Percentiles rank a stretch among this genome's conserved stretches.
Conservation (phyloP, 2,113 vertebrate species). For the Pica pica region DNA sequence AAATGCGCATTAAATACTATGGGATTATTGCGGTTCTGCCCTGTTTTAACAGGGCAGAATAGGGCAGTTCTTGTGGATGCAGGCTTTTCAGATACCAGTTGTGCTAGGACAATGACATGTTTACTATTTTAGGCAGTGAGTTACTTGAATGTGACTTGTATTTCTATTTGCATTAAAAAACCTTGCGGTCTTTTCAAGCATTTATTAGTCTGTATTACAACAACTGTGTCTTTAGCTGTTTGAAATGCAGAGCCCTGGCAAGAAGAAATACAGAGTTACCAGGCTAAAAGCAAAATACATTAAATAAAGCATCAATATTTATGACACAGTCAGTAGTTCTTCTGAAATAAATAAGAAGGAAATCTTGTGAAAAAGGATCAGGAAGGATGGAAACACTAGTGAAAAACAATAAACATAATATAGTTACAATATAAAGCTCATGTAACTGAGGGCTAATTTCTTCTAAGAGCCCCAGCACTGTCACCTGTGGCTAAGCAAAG, state of each 20-base stretch:
- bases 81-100: slow-evolving; percentile 54
- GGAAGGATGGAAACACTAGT: not conserved
- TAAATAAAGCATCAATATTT: slow-evolving; percentile 45
- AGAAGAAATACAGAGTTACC: not conserved
- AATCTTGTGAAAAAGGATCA: not conserved
- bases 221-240: slow-evolving; percentile 7
- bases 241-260: slow-evolving; percentile 21
- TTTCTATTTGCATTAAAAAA: slow-evolving; percentile 54
- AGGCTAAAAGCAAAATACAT: slow-evolving; percentile 30
- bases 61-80: slow-evolving; percentile 52
- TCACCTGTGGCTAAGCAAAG: not conserved
- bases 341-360: slow-evolving; percentile 21
- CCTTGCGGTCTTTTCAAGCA: slow-evolving; percentile 24
- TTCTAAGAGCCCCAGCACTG: not conserved
- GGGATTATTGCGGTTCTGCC: slow-evolving; percentile 59
- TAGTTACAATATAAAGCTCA: not conserved
- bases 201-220: slow-evolving; percentile 53
- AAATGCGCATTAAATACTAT: slow-evolving; percentile 17
- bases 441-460: not conserved
- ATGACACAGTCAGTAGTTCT: slow-evolving; percentile 6
- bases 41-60: slow-evolving; percentile 62
- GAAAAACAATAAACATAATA: not conserved
- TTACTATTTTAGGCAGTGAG: slow-evolving; percentile 48
- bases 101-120: slow-evolving; percentile 39
- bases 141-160: slow-evolving; percentile 61